A percentile compares a stretch with the other conserved stretches of the same genome.
phyloP scores from a whole-genome alignment of 1,140 invertebrate genomes.

The Scaptomyza graminum region DNA sequence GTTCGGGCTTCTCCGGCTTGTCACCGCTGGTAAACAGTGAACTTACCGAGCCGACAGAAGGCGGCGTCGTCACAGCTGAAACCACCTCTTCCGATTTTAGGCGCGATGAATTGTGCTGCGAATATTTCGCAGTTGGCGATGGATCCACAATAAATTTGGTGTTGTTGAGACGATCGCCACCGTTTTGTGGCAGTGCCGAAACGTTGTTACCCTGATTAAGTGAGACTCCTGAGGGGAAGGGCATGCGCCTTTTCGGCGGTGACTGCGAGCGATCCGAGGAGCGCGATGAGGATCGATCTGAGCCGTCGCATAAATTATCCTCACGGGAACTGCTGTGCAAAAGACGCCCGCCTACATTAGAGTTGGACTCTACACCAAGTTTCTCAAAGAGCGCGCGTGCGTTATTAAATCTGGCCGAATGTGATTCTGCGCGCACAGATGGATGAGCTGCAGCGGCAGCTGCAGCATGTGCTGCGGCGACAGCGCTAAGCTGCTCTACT shows the following conservation, averaged over 20 bases:
- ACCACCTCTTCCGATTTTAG: conserved; percentile 83
- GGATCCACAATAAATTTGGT: conserved; percentile 76
- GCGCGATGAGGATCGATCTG: conserved; percentile 77
- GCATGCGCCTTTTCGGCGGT: conserved; percentile 77
- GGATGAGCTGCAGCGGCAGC: conserved; percentile 83
- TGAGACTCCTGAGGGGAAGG: conserved; percentile 74
- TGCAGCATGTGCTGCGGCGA: conserved; percentile 77
- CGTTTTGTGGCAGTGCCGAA: conserved; percentile 28
- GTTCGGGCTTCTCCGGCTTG: conserved; percentile 91
- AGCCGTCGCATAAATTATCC: conserved; percentile 77
- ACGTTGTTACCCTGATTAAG: conserved; percentile 68
- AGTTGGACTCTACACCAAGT: conserved; percentile 89
- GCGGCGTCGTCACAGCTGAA: background rate
- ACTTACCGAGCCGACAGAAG: conserved; percentile 58
- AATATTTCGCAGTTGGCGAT: conserved; percentile 41
- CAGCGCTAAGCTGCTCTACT: conserved; percentile 75
- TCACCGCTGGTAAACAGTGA: conserved; percentile 72
- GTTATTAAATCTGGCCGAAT: conserved; percentile 95
- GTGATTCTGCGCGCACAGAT: conserved; percentile 93
- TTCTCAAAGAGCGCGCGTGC: conserved; percentile 96
- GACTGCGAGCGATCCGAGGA: conserved; percentile 81
- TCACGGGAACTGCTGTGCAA: conserved; percentile 78
- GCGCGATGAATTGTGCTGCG: conserved; percentile 74
- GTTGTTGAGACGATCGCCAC: conserved; percentile 57
- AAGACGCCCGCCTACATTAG: conserved; percentile 83